Evolutionary conservation across 1,140 invertebrate species (phyloP).

Genomic region (Caligus rogercresseyi): DNA sequence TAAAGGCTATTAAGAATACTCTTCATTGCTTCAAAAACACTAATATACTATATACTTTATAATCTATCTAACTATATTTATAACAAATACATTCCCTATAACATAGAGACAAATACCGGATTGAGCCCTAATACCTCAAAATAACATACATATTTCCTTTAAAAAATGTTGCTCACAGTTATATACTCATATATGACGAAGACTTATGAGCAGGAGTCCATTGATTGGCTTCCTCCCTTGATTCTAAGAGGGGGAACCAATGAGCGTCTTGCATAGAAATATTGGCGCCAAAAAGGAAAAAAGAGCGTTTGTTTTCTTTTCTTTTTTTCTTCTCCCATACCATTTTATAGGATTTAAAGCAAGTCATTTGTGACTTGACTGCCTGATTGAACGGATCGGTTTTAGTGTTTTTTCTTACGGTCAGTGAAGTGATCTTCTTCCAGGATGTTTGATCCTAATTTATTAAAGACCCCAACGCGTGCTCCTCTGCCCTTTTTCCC

Average conservation of each 20-base stretch:
- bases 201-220: not conserved
- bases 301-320: not conserved
- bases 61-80: too few species aligned
- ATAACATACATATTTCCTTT: not conserved
- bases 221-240: not conserved
- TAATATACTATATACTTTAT: too few species aligned
- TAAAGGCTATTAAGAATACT: too few species aligned
- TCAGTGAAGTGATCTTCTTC: not conserved
- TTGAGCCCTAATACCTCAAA: too few species aligned
- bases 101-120: too few species aligned
- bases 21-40: too few species aligned
- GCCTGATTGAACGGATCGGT: too few species aligned
- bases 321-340: not conserved
- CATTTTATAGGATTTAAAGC: not conserved
- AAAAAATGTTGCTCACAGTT: not conserved
- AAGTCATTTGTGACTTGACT: not conserved
- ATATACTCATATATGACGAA: not conserved
- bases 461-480: not conserved
- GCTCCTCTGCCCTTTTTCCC: not conserved
- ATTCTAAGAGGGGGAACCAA: not conserved
- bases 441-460: not conserved
- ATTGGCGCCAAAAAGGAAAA: not conserved
- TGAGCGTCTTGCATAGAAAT: not conserved
- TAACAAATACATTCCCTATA: too few species aligned
- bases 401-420: not conserved